These are phyloP conservation scores for Clarias batrachus DNA, from an alignment of 2,113 vertebrate genomes.

Conservation along the genomic window DNA sequence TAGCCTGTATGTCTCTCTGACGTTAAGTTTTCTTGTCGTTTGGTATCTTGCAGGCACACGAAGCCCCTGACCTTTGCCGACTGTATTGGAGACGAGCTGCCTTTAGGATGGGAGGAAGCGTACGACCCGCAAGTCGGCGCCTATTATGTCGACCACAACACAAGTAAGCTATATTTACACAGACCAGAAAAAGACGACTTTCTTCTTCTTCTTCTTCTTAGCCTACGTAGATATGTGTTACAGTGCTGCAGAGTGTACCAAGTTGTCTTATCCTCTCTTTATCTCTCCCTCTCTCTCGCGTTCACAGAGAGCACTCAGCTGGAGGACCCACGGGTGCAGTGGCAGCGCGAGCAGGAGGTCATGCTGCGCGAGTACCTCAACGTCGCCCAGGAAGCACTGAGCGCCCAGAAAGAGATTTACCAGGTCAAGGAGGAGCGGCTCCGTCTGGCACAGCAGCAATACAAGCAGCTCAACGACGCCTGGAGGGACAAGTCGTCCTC, in stretches of 20 bases:
- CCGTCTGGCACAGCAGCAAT: constrained; percentile 91
- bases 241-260: too few relatives aligned
- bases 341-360: constrained; percentile 91
- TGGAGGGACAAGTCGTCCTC: constrained; percentile 94
- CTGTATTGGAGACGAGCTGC: constrained; percentile 96
- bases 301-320: constrained; percentile 86
- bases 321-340: constrained; percentile 93
- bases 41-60: constrained; percentile 82
- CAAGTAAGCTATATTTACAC: constrained; percentile 79
- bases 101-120: constrained; percentile 95
- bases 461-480: constrained; percentile 85
- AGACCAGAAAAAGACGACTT: background rate
- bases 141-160: constrained; percentile 99
- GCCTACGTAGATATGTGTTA: background rate
- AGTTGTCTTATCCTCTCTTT: background rate
- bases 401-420: constrained; percentile 93
- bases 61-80: constrained; percentile 97
- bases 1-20: background rate
- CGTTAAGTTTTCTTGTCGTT: constrained; percentile 7
- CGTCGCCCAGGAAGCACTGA: constrained; percentile 90
- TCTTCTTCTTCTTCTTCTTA: background rate
- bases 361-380: constrained; percentile 96
- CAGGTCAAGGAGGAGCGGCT: constrained; percentile 96
- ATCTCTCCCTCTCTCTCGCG: background rate
- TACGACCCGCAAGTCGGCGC: constrained; percentile 88